Percentiles rank a stretch among this genome's conserved stretches.
Evolutionary conservation across 2,797 vertebrate genomes (phyloP).

Genomic region (Glyptemys insculpta): DNA sequence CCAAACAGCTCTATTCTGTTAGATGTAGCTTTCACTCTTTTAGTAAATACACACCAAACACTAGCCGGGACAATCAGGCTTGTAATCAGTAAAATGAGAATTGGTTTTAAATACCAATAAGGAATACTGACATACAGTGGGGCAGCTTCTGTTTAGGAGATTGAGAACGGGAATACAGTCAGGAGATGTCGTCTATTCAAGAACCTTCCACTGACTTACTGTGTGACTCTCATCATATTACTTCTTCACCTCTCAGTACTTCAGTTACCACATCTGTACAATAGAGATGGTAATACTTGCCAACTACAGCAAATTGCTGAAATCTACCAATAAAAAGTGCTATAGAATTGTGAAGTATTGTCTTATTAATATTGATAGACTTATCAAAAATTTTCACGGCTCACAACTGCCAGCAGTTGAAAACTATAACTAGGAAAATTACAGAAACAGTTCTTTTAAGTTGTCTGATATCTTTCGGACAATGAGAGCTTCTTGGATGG

Average conservation of each 20-base stretch:
- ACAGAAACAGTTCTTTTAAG: not conserved
- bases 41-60: not conserved
- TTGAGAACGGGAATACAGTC: not conserved
- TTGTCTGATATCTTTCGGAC: not conserved
- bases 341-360: not conserved
- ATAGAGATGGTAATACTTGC: fast-evolving
- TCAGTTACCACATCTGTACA: not conserved
- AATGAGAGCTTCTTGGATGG: not conserved
- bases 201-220: not conserved
- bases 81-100: not conserved
- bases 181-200: not conserved
- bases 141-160: not conserved
- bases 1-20: not conserved
- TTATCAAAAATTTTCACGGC: not conserved
- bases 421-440: not conserved
- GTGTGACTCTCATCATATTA: not conserved
- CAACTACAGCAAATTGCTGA: not conserved
- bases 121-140: not conserved
- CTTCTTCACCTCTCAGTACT: not conserved
- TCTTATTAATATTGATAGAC: not conserved
- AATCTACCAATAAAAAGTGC: not conserved
- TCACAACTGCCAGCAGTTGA: not conserved
- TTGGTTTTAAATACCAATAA: not conserved
- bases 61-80: not conserved
- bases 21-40: not conserved